Base-by-base conservation (phyloP, 2,888 invertebrate genomes). In the Dasysyrphus albostriatus region DNA sequence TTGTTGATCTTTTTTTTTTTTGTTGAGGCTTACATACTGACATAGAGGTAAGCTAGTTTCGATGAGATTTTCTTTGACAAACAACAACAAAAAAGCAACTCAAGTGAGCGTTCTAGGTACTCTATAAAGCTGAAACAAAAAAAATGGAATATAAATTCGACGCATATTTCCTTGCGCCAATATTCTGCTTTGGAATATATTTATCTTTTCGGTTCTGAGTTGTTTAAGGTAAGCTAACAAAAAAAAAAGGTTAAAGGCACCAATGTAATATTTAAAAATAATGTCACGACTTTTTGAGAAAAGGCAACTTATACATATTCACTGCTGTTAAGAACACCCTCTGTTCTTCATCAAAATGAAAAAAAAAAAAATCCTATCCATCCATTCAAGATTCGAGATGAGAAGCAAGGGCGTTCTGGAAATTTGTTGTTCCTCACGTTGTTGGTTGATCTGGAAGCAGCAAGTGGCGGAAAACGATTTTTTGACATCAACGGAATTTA, bases 401-500 rank as follows among this genome's bases (percentile, higher is more conserved):
- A 44, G 44, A 3, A 24, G 24, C 24, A 24, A 3, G 24, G 34
- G 37, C 32, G n/a, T 37, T 51, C 51, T 37, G 51, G 0, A 69
- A 83, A 73, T 63, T 72, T 70, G 65, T 72, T 80, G 56, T 56
- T 79, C 16, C 63, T 75, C 70, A 75, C 42, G 58, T 79, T 82
- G 37, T 61, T 51, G 39, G 49, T 37, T 63, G 19, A 51, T 39
- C 39, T 54, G 34, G 39, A 56, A 82, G 82, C 82, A 85, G 82
- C 81, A 85, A 85, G 82, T 85, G 82, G 85, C 70, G 78, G 82
- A 83, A 78, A 83, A 88, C 82, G 85, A 85, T 79, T 74, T 75
- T 76, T 85, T 79, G 88, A 88, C 88, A 85, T 88, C 82, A 83
- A 83, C 83, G 70, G 88, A 88, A 88, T 88, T 88, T 88, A 88